Evolutionary conservation across 2,113 vertebrate genomes (phyloP).

Genomic region (Corvus hawaiiensis): DNA sequence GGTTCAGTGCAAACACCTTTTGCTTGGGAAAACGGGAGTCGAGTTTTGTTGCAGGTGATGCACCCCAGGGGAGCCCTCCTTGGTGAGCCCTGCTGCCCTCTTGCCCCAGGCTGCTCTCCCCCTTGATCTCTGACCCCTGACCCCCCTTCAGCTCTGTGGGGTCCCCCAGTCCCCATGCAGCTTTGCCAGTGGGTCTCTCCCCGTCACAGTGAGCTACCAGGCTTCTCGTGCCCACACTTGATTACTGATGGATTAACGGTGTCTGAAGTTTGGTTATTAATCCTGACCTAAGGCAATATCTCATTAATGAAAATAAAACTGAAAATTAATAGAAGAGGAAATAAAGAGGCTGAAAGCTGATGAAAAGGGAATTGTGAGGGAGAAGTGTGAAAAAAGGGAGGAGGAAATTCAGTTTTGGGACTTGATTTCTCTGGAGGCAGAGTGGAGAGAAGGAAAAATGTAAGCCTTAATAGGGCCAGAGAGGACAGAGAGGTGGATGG

Average conservation of each 20-base stretch:
- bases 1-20: not conserved
- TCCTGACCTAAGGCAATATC: not conserved
- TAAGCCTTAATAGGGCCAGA: not conserved
- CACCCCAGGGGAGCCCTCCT: not conserved
- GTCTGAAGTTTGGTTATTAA: not conserved
- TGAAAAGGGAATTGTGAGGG: not conserved
- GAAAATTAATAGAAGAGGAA: not conserved
- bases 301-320: not conserved
- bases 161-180: not conserved
- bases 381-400: not conserved
- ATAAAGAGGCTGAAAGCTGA: not conserved
- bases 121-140: not conserved
- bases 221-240: not conserved
- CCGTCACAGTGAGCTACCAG: not conserved
- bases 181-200: not conserved
- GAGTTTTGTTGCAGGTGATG: not conserved
- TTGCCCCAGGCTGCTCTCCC: not conserved
- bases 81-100: not conserved
- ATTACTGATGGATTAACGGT: not conserved
- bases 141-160: not conserved
- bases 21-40: not conserved
- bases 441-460: not conserved
- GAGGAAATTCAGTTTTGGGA: not conserved
- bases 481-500: not conserved
- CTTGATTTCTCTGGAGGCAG: not conserved